Conservation (phyloP, 2,113 vertebrate genomes). For the Hippoglossus stenolepis region DNA sequence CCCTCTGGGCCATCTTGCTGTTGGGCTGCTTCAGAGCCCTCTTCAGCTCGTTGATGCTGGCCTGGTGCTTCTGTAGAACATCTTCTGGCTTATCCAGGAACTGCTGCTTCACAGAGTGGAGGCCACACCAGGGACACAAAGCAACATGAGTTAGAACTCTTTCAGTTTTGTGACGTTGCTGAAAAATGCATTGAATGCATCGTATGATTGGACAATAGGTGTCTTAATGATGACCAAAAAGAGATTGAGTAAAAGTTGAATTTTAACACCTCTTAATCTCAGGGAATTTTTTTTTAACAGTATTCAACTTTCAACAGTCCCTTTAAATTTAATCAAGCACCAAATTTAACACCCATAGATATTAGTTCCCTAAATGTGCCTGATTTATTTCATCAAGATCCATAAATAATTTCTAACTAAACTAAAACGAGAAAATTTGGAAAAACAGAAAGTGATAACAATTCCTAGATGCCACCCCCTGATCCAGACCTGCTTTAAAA, state of each 20-base stretch:
- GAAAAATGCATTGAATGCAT: too few species aligned
- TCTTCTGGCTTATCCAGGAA: constrained; percentile 99
- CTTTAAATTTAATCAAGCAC: too few species aligned
- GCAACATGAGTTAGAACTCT: not conserved
- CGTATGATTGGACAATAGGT: not conserved
- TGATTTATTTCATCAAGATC: too few species aligned
- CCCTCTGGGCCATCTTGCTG: constrained; percentile 94
- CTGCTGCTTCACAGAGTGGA: constrained; percentile 77
- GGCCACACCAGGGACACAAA: constrained; percentile 14
- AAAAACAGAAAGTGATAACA: too few species aligned
- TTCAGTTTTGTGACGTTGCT: too few species aligned
- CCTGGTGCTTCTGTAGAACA: constrained; percentile 97
- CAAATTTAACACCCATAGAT: too few species aligned
- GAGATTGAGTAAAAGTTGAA: not conserved
- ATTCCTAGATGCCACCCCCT: not conserved
- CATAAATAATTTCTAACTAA: too few species aligned
- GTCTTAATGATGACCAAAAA: not conserved
- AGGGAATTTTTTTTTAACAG: not conserved
- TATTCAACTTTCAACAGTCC: not conserved
- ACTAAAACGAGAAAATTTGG: too few species aligned
- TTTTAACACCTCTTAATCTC: not conserved
- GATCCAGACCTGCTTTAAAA: not conserved
- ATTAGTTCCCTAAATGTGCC: too few species aligned
- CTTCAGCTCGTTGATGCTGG: constrained; percentile 99
- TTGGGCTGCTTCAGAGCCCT: constrained; percentile 97